Conservation (phyloP, 2,113 vertebrate genomes). For the Thermophis baileyi region DNA sequence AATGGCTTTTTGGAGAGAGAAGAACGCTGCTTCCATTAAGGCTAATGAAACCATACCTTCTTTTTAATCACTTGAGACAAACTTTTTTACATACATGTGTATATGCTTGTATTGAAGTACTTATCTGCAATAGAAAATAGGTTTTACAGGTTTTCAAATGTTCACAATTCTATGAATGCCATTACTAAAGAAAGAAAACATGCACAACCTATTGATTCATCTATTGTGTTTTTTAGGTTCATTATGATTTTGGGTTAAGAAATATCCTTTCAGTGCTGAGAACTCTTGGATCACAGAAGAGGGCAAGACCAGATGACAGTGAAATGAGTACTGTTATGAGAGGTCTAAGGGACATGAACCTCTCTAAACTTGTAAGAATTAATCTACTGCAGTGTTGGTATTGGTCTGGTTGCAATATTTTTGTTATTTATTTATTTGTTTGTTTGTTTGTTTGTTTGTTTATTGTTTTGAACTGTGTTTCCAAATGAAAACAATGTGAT, state of each 20-base stretch:
- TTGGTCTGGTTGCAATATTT: neutral
- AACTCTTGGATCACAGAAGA: constrained; percentile 76
- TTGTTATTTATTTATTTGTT: neutral
- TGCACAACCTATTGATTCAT: neutral
- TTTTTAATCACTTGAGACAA: neutral
- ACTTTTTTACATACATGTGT: neutral
- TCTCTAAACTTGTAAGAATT: constrained; percentile 74
- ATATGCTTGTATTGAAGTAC: neutral
- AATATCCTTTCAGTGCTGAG: constrained; percentile 78
- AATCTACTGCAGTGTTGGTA: constrained; percentile 9
- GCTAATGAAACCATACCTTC: neutral
- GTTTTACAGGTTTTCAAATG: neutral
- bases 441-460: no score
- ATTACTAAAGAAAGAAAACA: neutral
- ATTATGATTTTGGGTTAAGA: constrained; percentile 78
- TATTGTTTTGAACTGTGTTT: neutral
- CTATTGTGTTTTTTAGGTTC: constrained; percentile 62
- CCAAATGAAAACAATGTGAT: neutral
- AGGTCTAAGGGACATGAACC: constrained; percentile 78
- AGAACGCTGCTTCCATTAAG: neutral
- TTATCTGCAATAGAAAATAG: neutral
- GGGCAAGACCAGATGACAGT: constrained; percentile 69
- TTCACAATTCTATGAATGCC: neutral
- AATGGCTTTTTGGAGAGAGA: neutral
- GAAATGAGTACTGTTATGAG: constrained; percentile 77